These are phyloP conservation scores for Mechanitis messenoides DNA, from an alignment of 2,888 invertebrate genomes.

Conservation along the genomic window DNA sequence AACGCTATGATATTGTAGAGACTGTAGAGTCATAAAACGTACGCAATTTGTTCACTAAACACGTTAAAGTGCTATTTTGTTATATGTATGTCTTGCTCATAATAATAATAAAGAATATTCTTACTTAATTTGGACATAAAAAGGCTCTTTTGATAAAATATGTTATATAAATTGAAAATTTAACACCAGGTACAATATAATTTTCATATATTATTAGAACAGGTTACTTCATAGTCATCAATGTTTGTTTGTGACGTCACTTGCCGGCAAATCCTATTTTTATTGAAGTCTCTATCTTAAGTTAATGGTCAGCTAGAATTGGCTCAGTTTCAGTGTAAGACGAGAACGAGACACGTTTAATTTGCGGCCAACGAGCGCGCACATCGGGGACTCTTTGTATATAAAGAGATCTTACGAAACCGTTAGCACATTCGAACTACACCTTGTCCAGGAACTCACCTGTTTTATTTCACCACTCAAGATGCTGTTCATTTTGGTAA, in stretches of 20 bases:
- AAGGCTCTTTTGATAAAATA: too few species aligned
- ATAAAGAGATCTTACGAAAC: conserved; percentile 71
- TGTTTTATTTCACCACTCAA: conserved; percentile 52
- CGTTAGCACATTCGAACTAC: conserved; percentile 68
- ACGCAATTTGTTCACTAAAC: conserved; percentile 30
- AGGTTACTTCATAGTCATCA: conserved; percentile 5
- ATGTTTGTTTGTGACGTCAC: conserved; percentile 46
- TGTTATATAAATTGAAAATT: too few species aligned
- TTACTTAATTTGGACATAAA: too few species aligned
- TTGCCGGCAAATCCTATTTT: conserved; percentile 42
- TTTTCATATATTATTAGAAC: conserved; percentile 16
- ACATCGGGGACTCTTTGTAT: conserved; percentile 59
- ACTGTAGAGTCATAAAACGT: conserved; percentile 25
- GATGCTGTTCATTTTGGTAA: conserved; percentile 60
- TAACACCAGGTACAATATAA: not conserved
- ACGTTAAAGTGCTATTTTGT: conserved; percentile 20
- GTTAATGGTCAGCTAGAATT: conserved; percentile 56
- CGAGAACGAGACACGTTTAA: conserved; percentile 44
- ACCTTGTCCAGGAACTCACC: conserved; percentile 69
- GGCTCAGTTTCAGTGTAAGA: conserved; percentile 62
- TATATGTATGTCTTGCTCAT: not conserved
- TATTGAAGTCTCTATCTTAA: conserved; percentile 62
- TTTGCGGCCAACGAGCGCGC: conserved; percentile 46
- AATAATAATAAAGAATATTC: not conserved
- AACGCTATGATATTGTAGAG: conserved; percentile 8